Evolutionary conservation across 2,113 vertebrate species (phyloP), one percentile per base, ranked within the genome.

Genomic region (Ahaetulla prasina): DNA sequence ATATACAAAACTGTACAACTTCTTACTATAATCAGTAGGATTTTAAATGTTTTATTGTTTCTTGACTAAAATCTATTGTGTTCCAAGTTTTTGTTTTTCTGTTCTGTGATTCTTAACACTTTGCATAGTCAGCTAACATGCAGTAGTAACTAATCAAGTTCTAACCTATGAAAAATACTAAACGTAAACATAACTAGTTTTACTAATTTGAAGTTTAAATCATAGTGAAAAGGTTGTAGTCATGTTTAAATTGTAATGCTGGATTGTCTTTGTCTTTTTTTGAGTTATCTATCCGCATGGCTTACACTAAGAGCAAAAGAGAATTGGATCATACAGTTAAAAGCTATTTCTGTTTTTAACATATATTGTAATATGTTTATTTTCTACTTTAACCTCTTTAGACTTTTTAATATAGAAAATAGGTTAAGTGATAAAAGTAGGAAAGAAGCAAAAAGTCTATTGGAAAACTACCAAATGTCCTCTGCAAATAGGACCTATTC

Each of bases 401-500:
- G 93, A 90, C 12, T 95, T 91, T 96, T 94, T 74, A 94, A 94
- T 91, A 95, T 94, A 95, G 96, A 95, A 96, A 94, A 94, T 92
- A 94, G 96, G 90, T 95, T 95, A 95, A 96, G 96, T 96, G 95
- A 96, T 96, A 97, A 96, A 97, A 98, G 97, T 97, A 97, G 98
- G 98, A 97, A 98, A 98, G 97, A 98, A 97, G 97, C 98, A 98
- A 98, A 98, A 98, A 98, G 97, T 98, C 97, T 97, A 98, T 98
- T 98, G 98, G 98, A 98, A 98, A 98, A 97, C 96, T 97, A 96
- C 98, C 98, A 98, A 98, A 98, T 97, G 97, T 98, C 98, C 98
- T 98, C 97, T 98, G 98, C 98, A 98, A 98, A 98, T 98, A 98
- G 98, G 97, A 97, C 97, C 98, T 98, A 99, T 99, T 99, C 98